These are phyloP conservation scores for Acleris emargana DNA, from an alignment of 2,888 invertebrate species.

Conservation along the genomic window DNA sequence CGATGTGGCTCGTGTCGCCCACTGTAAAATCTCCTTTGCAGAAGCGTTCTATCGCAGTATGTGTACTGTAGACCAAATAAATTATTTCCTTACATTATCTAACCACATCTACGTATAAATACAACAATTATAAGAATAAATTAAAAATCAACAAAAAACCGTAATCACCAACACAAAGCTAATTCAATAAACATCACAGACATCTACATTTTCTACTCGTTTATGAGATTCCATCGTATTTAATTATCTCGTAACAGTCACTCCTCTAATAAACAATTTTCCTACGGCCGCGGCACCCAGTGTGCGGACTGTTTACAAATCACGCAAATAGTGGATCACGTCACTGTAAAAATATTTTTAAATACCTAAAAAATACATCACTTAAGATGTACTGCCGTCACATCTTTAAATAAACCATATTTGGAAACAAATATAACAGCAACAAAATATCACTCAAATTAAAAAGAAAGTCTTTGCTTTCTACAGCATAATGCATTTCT, in stretches of 20 bases:
- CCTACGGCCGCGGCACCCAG: slow-evolving; percentile 72
- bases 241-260: slow-evolving; percentile 56
- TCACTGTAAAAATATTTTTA: background rate
- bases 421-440: background rate
- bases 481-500: background rate
- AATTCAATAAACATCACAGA: slow-evolving; percentile 76
- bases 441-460: slow-evolving; percentile 1
- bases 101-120: slow-evolving; percentile 39
- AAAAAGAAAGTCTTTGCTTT: background rate
- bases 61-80: slow-evolving; percentile 34
- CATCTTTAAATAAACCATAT: background rate
- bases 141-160: slow-evolving; percentile 45
- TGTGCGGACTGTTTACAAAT: slow-evolving; percentile 24
- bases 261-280: slow-evolving; percentile 60
- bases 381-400: background rate
- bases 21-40: background rate
- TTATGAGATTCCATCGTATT: slow-evolving; percentile 62
- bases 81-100: slow-evolving; percentile 42
- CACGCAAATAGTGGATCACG: slow-evolving; percentile 5
- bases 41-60: slow-evolving; percentile 21
- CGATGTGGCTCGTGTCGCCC: background rate
- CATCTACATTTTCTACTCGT: slow-evolving; percentile 66
- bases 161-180: slow-evolving; percentile 59
- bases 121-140: slow-evolving; percentile 44
- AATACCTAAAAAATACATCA: background rate